These are phyloP conservation scores for Willowsia nigromaculata DNA, from an alignment of 2,888 invertebrate species.

Conservation along the genomic window DNA sequence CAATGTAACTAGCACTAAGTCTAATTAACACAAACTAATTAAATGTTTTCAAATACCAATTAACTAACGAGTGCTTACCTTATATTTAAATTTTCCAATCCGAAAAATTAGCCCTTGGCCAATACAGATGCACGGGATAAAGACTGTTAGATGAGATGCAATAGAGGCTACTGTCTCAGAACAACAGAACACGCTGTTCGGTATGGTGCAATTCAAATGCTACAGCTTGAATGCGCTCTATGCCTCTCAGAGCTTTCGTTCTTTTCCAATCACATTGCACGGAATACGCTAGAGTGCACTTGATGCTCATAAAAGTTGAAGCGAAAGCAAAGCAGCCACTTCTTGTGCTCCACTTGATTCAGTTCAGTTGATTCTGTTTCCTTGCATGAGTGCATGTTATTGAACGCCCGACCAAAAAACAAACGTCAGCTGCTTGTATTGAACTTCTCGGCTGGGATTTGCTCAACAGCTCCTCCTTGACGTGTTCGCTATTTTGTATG, in stretches of 20 bases:
- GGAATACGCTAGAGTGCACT: neutral
- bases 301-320: no score
- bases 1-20: no score
- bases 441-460: no score
- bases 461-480: no score
- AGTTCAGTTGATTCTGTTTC: no score
- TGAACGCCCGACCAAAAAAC: no score
- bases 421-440: no score
- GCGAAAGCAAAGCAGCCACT: no score
- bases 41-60: neutral
- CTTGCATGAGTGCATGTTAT: no score
- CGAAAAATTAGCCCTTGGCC: neutral
- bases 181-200: conserved; percentile 52
- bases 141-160: neutral
- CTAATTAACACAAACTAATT: no score
- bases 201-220: conserved; percentile 52
- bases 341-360: no score
- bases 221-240: conserved; percentile 25
- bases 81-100: neutral
- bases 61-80: conserved; percentile 6
- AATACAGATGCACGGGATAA: neutral
- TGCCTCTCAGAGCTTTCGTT: neutral
- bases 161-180: neutral
- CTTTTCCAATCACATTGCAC: neutral
- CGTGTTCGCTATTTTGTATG: no score